Base-by-base conservation (phyloP, 92 coral and sea anemone genomes). In the Phenganax stokvisi region DNA sequence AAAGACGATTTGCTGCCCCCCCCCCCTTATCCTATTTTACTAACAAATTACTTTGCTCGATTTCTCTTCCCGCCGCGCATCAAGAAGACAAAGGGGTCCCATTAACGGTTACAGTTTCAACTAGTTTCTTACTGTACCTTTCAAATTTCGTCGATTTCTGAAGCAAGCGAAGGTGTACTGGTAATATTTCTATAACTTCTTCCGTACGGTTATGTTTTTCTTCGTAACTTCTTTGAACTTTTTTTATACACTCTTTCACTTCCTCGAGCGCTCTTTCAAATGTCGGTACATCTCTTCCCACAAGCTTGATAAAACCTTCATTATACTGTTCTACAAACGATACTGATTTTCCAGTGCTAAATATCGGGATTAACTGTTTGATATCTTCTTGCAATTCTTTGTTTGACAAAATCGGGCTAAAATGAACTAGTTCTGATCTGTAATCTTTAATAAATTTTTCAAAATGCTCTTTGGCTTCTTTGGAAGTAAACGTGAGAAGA, bases 361-460 rank as follows among this genome's bases (percentile, higher is more conserved):
- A 76, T 20, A 12, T 8, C 7, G 51, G 9, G 8, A 57, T 8
- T 4, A 44, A 29, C 12, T 59, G 13, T 17, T 57, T 12, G 0
- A 76, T 58, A 56, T 59, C 67, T 13, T 29, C 27, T 15, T 10
- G 56, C n/a, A 76, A 30, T 51, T 70, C 81, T 20, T 59, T 56
- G 7, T 59, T 53, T 13, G 61, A 37, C 37, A 76, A 37, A 54
- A 15, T 56, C 10, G 51, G 69, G 29, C 57, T 64, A 51, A 76
- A 12, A 11, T 12, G 69, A 10, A 76, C 81, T n/a, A 57, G 25
- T 30, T 76, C 81, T 0, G 28, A 76, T 76, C 60, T 76, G 81
- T 29, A 76, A 10, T 58, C 81, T 12, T 76, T 76, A 1, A 76
- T 16, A 30, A 16, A 12, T 12, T 54, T n/a, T 20, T 20, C 12